phyloP scores from a whole-genome alignment of 2,888 invertebrate genomes.

The Dynastes hyllus region DNA sequence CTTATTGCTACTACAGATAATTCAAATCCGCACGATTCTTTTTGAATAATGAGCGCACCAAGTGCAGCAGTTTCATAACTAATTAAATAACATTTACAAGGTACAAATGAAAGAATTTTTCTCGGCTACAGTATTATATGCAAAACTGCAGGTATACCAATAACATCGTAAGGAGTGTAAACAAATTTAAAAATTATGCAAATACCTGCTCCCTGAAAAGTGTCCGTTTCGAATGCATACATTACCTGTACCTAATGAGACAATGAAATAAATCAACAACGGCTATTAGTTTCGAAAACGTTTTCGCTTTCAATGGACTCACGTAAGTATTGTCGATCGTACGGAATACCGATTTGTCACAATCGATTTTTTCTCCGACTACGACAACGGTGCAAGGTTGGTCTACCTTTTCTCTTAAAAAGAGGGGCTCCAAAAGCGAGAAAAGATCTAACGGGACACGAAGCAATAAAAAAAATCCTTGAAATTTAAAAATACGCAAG shows the following conservation, averaged over 20 bases:
- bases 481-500: slow-evolving; percentile 51
- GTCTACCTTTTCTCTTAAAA: slow-evolving; percentile 13
- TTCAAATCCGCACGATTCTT: too few relatives aligned
- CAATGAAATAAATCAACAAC: slow-evolving; percentile 38
- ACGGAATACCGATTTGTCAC: slow-evolving; percentile 40
- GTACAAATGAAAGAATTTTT: too few relatives aligned
- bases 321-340: slow-evolving; percentile 1
- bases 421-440: slow-evolving; percentile 11
- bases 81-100: too few relatives aligned
- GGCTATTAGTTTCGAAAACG: slow-evolving; percentile 33
- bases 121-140: background rate
- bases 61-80: too few relatives aligned
- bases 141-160: slow-evolving; percentile 4
- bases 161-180: slow-evolving; percentile 15
- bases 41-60: background rate
- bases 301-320: slow-evolving; percentile 38
- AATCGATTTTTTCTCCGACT: slow-evolving; percentile 27
- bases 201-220: slow-evolving; percentile 21
- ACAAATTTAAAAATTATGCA: slow-evolving; percentile 39
- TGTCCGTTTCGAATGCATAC: slow-evolving; percentile 34
- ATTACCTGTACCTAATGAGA: slow-evolving; percentile 42
- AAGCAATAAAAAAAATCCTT: slow-evolving; percentile 48
- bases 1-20: too few relatives aligned
- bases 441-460: slow-evolving; percentile 40
- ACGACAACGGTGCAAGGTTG: slow-evolving; percentile 21